These are phyloP conservation scores for Limnothrissa miodon DNA, from an alignment of 2,113 vertebrate species.

Conservation along the genomic window DNA sequence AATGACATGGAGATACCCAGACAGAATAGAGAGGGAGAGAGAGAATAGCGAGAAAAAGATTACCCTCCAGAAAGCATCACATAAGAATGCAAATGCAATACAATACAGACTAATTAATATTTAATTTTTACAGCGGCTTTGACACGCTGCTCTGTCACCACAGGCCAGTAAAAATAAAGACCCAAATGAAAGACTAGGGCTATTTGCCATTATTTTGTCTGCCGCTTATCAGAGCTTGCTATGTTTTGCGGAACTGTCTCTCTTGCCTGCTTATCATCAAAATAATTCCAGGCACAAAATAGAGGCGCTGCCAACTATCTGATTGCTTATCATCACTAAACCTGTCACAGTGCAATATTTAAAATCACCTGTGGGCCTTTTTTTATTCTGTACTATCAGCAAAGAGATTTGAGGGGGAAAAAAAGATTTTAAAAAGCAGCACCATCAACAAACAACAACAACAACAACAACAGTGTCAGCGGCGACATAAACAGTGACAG, in stretches of 20 bases:
- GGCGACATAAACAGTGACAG: not conserved
- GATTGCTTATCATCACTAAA: slow-evolving; percentile 19
- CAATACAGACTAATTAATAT: slow-evolving; percentile 4
- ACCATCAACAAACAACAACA: not conserved
- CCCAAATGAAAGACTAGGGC: not conserved
- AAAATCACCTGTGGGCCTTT: slow-evolving; percentile 2
- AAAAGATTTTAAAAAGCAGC: not conserved
- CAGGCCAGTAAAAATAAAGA: not conserved
- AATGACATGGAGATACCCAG: not conserved
- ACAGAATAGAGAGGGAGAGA: not conserved
- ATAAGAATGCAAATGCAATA: not conserved
- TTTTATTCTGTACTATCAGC: slow-evolving; percentile 8
- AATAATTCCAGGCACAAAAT: slow-evolving; percentile 15
- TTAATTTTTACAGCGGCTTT: not conserved
- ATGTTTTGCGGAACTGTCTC: slow-evolving; percentile 4
- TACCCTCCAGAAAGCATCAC: not conserved
- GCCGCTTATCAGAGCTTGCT: slow-evolving; percentile 4
- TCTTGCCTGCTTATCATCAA: slow-evolving; percentile 10
- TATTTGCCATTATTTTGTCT: slow-evolving; percentile 19
- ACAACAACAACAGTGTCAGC: not conserved
- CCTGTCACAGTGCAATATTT: slow-evolving; percentile 17
- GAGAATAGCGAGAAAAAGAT: not conserved
- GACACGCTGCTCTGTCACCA: not conserved
- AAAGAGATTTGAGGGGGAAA: not conserved
- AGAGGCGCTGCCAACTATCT: slow-evolving; percentile 7